A percentile compares a stretch with the other conserved stretches of the same genome.
These are phyloP conservation scores for Mesoligia furuncula DNA, from an alignment of 2,888 invertebrate species.

Conservation along the genomic window DNA sequence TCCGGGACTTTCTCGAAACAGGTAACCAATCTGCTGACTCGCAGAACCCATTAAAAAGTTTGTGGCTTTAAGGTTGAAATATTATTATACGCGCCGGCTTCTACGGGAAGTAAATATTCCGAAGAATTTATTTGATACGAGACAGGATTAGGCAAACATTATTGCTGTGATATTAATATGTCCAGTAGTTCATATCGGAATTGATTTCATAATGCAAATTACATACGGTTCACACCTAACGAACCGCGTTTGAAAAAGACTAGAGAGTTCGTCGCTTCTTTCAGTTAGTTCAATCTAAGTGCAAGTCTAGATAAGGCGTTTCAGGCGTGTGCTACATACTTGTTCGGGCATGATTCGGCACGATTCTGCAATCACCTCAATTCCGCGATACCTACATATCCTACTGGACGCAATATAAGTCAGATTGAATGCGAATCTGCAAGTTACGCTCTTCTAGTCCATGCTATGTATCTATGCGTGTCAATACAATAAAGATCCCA, in stretches of 20 bases:
- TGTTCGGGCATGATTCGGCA: background rate
- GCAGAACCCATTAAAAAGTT: slow-evolving; percentile 51
- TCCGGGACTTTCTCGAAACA: slow-evolving; percentile 45
- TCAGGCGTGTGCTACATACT: background rate
- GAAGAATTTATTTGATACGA: slow-evolving; percentile 22
- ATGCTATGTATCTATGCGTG: slow-evolving; percentile 14
- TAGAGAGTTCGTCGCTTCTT: background rate
- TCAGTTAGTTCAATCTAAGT: background rate
- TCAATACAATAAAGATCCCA: slow-evolving; percentile 35
- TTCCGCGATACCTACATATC: background rate
- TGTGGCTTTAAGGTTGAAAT: slow-evolving; percentile 37
- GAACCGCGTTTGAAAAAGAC: background rate
- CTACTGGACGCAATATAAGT: background rate
- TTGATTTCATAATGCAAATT: background rate
- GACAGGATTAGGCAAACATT: background rate
- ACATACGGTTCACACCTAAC: background rate
- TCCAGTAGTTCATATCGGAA: background rate
- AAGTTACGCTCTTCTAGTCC: background rate
- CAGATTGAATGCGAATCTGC: background rate
- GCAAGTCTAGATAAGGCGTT: background rate
- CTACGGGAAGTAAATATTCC: background rate
- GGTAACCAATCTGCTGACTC: slow-evolving; percentile 42
- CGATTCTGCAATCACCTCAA: background rate
- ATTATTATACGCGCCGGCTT: slow-evolving; percentile 15
- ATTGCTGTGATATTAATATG: background rate